Conservation (phyloP, 1,140 invertebrate genomes). For the Drosophila tristis region DNA sequence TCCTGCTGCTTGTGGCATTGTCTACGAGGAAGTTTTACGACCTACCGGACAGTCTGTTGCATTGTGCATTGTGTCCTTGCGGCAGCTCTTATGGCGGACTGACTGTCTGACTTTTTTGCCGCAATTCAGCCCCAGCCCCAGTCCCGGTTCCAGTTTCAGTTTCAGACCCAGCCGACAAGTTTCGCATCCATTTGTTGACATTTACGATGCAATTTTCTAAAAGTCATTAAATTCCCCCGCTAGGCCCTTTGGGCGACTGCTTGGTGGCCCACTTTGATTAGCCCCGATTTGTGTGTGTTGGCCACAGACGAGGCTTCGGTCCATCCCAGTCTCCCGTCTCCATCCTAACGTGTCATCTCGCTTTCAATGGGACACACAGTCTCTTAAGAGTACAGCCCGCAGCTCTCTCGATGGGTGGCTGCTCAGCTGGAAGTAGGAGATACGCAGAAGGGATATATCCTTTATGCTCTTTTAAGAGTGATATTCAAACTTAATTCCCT, state of each 20-base stretch:
- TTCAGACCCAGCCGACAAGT: slow-evolving; percentile 27
- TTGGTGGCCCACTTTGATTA: slow-evolving; percentile 71
- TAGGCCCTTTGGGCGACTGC: slow-evolving; percentile 5
- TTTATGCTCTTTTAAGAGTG: not conserved
- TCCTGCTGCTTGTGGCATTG: slow-evolving; percentile 62
- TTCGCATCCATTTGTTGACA: slow-evolving; percentile 69
- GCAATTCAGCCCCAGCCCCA: not conserved
- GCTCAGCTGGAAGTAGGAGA: slow-evolving; percentile 24
- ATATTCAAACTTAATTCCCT: slow-evolving; percentile 1
- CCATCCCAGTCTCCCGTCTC: not conserved
- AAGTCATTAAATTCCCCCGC: slow-evolving; percentile 62
- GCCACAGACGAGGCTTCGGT: slow-evolving; percentile 27
- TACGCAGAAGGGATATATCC: too few species aligned
- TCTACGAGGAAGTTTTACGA: slow-evolving; percentile 66
- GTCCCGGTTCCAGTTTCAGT: slow-evolving; percentile 8
- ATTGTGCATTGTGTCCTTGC: slow-evolving; percentile 48
- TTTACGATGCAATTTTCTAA: slow-evolving; percentile 73
- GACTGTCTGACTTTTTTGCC: slow-evolving; percentile 29
- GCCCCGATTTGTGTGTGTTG: slow-evolving; percentile 51
- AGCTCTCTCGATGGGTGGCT: slow-evolving; percentile 31
- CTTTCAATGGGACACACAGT: slow-evolving; percentile 16
- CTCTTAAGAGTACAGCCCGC: slow-evolving; percentile 9
- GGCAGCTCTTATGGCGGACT: slow-evolving; percentile 31
- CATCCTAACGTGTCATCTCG: slow-evolving; percentile 1
- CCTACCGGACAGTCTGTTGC: slow-evolving; percentile 68